Percentiles rank a stretch among this genome's conserved stretches.
Conservation (phyloP, 2,797 vertebrate species). For the Oreochromis grahami region DNA sequence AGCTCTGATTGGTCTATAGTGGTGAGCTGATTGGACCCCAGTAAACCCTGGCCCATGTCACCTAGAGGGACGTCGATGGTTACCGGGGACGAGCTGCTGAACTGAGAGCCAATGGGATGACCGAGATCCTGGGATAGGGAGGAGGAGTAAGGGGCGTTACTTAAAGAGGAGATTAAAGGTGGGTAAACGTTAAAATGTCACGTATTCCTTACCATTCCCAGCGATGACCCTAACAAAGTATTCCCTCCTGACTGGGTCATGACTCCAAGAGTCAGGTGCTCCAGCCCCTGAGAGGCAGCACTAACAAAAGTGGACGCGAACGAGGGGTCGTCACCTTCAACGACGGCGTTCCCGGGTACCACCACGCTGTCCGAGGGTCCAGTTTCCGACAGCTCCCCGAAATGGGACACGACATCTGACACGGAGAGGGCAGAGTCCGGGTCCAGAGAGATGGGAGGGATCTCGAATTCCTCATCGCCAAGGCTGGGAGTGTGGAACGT, state of each 20-base stretch:
- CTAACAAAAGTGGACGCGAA: constrained; percentile 76
- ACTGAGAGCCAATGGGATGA: constrained; percentile 86
- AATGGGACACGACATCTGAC: constrained; percentile 87
- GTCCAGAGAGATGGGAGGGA: constrained; percentile 89
- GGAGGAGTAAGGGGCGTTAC: not conserved
- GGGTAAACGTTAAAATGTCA: rapidly evolving
- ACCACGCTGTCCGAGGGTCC: constrained; percentile 73
- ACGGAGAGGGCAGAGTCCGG: constrained; percentile 86
- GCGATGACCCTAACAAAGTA: constrained; percentile 66
- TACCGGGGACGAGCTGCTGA: constrained; percentile 86
- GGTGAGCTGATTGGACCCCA: constrained; percentile 85
- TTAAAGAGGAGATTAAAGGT: rapidly evolving
- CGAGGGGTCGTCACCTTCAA: constrained; percentile 76
- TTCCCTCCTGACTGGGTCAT: constrained; percentile 72
- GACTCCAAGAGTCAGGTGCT: constrained; percentile 75
- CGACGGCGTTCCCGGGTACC: constrained; percentile 66
- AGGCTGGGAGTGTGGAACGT: constrained; percentile 93
- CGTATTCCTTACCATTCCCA: constrained; percentile 73
- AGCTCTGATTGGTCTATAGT: constrained; percentile 94
- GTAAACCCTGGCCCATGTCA: constrained; percentile 82
- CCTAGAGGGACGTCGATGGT: constrained; percentile 89
- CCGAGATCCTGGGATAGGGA: constrained; percentile 77
- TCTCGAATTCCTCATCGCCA: constrained; percentile 95
- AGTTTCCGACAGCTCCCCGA: constrained; percentile 82
- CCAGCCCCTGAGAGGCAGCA: constrained; percentile 68